Base-by-base conservation (phyloP, 2,797 vertebrate species). In the Nannoperca obscura region DNA sequence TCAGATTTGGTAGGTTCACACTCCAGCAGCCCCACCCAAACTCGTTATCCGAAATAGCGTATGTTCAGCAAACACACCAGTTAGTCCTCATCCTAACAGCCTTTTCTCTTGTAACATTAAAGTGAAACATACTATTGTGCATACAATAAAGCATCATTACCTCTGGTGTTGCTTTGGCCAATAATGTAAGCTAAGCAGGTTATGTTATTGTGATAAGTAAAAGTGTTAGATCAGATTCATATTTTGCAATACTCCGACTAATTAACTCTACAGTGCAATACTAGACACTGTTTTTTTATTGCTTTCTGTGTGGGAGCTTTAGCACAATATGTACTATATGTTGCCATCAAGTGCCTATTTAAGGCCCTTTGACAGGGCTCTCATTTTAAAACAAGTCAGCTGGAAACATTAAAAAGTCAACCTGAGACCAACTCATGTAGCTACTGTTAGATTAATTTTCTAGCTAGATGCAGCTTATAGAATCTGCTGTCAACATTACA, bases 1-100 rank as follows among this genome's bases (percentile, higher is more conserved):
- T 65, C 50, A n/a, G 32, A 81, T 71, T 34, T 22, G 17, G 67
- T 49, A 22, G 61, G 60, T 40, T 71, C 50, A 50, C 30, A 20
- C 38, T 66, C 22, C 67, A 49, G 40, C 71, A 57, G 7, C 46
- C 10, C 14, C 20, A 27, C 19, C 24, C 60, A 55, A 74, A 44
- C 49, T 54, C 15, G 10, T 46, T 47, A 34, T 38, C 40, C 1
- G 1, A 53, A 24, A 24, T 3, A 53, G n/a, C 9, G 14, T 20
- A 3, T n/a, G 46, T 12, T 52, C 5, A 32, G 2, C 62, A 65
- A 32, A 47, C 17, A 47, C 7, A 47, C 8, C 17, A 47, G 17
- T 19, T 47, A 47, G 17, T 47, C 15, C 44, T 46, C 44, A 47
- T 47, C 17, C 17, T 3, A 19, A 47, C 19, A 19, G 44, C 44